A percentile compares a stretch with the other conserved stretches of the same genome.
Conservation (phyloP, 2,113 vertebrate genomes). For the Symphodus melops region DNA sequence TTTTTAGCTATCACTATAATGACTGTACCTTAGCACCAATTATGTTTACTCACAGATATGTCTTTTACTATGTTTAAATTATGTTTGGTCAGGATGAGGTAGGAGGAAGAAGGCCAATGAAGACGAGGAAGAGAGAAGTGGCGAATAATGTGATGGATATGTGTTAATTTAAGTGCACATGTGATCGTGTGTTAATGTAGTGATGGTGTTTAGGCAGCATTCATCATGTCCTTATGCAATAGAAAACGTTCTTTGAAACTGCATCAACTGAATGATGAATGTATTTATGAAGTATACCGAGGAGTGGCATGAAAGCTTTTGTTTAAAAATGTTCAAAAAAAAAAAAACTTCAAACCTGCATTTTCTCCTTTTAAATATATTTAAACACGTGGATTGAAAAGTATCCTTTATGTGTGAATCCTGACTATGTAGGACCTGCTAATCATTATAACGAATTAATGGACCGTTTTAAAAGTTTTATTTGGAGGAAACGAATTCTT, state of each 20-base stretch:
- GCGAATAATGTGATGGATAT: slow-evolving; percentile 70
- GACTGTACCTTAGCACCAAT: slow-evolving; percentile 45
- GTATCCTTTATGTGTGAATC: slow-evolving; percentile 41
- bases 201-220: slow-evolving; percentile 61
- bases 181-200: slow-evolving; percentile 74
- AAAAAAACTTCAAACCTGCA: background rate
- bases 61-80: slow-evolving; percentile 71
- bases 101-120: slow-evolving; percentile 36
- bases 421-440: slow-evolving; percentile 51
- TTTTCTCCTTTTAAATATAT: slow-evolving; percentile 9
- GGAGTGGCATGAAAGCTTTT: slow-evolving; percentile 41
- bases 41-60: slow-evolving; percentile 52
- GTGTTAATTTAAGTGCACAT: slow-evolving; percentile 77
- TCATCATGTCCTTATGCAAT: slow-evolving; percentile 69
- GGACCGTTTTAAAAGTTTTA: slow-evolving; percentile 45
- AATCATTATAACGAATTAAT: slow-evolving; percentile 19
- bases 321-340: slow-evolving; percentile 17
- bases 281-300: slow-evolving; percentile 69
- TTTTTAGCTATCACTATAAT: slow-evolving; percentile 50
- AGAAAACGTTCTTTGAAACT: slow-evolving; percentile 50
- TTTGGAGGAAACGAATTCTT: background rate
- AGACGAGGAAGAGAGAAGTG: slow-evolving; percentile 30
- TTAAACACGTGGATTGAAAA: background rate
- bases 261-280: slow-evolving; percentile 71
- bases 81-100: slow-evolving; percentile 50